Percentiles rank a stretch among this genome's conserved stretches.
These are phyloP conservation scores for Machaerirhynchus nigripectus DNA, from an alignment of 2,113 vertebrate species.

Conservation along the genomic window DNA sequence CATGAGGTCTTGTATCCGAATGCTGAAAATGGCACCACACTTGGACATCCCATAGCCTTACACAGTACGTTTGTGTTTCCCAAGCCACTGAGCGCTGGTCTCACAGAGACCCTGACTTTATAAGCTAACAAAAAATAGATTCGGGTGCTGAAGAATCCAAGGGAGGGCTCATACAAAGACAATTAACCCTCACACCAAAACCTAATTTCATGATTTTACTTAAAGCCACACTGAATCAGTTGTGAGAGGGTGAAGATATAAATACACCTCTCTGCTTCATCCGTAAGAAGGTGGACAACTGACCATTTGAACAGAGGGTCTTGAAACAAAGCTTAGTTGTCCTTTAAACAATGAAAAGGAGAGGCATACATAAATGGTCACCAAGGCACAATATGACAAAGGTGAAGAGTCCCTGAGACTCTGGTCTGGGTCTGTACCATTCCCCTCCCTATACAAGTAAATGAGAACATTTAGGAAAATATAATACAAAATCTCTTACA, in stretches of 20 bases:
- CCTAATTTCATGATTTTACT: slow-evolving; percentile 34
- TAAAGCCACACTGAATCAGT: slow-evolving; percentile 45
- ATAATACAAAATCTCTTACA: slow-evolving; percentile 96
- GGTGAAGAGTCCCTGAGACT: slow-evolving; percentile 84
- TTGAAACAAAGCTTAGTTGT: slow-evolving; percentile 47
- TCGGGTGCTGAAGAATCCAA: slow-evolving; percentile 31
- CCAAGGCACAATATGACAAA: slow-evolving; percentile 92
- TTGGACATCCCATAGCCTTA: slow-evolving; percentile 47
- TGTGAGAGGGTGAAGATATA: slow-evolving; percentile 40
- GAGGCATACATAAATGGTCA: slow-evolving; percentile 67
- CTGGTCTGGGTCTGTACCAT: slow-evolving; percentile 74
- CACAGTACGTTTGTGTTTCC: slow-evolving; percentile 45
- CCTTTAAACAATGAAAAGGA: slow-evolving; percentile 52
- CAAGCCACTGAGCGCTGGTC: slow-evolving; percentile 35
- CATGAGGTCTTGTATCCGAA: slow-evolving; percentile 42
- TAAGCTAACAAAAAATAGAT: slow-evolving; percentile 59
- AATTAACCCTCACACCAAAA: slow-evolving; percentile 53
- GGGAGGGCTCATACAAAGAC: slow-evolving; percentile 26
- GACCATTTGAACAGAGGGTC: neutral
- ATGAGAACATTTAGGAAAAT: slow-evolving; percentile 95
- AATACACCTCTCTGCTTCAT: slow-evolving; percentile 53
- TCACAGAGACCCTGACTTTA: slow-evolving; percentile 58
- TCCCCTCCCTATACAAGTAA: slow-evolving; percentile 80
- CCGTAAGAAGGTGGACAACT: slow-evolving; percentile 26
- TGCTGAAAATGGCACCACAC: slow-evolving; percentile 58